Evolutionary conservation across 2,797 vertebrate species (phyloP).

Genomic region (Sebastes goodei): DNA sequence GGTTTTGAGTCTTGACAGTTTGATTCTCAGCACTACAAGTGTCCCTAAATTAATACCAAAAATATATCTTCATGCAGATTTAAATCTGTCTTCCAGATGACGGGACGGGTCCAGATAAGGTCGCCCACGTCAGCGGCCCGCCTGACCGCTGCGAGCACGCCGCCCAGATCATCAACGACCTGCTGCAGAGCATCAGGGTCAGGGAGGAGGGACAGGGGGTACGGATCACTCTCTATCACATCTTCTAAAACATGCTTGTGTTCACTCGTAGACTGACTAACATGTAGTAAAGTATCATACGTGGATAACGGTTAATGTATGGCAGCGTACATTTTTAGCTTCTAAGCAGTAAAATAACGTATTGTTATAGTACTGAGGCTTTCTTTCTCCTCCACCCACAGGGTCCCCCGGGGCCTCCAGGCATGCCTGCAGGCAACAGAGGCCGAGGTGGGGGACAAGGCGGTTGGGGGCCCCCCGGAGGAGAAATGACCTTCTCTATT

Average conservation of each 20-base stretch:
- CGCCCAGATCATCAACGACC: slow-evolving; percentile 89
- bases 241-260: not conserved
- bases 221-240: not conserved
- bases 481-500: slow-evolving; percentile 91
- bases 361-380: not conserved
- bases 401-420: slow-evolving; percentile 87
- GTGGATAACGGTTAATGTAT: not conserved
- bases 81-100: slow-evolving; percentile 80
- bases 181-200: slow-evolving; percentile 90
- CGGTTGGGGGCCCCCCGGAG: slow-evolving; percentile 87
- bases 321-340: not conserved
- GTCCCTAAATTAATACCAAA: too few relatives aligned
- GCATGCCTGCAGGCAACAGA: slow-evolving; percentile 80
- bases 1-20: not conserved
- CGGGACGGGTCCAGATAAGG: slow-evolving; percentile 89
- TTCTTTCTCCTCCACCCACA: slow-evolving; percentile 37
- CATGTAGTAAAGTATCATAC: not conserved
- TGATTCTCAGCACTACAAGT: not conserved
- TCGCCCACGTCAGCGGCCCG: slow-evolving; percentile 91
- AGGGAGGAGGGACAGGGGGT: slow-evolving; percentile 80
- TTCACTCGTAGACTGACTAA: not conserved
- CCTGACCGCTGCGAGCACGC: slow-evolving; percentile 91
- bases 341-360: not conserved
- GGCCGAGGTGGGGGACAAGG: slow-evolving; percentile 82
- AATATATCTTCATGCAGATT: not conserved